Evolutionary conservation across 2,113 vertebrate species (phyloP).

Genomic region (Archocentrus centrarchus): DNA sequence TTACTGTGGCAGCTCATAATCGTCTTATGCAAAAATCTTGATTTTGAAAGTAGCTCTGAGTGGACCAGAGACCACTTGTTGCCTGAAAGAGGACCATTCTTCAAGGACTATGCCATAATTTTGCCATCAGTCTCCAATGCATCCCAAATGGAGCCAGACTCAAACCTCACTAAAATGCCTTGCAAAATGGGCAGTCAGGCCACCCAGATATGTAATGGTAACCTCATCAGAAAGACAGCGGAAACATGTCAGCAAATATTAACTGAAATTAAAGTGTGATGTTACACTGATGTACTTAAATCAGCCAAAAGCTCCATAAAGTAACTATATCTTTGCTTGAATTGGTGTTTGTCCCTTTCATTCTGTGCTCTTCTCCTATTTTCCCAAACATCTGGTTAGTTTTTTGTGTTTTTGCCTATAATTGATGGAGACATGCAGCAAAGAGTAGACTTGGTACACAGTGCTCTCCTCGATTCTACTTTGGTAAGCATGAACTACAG

Average conservation of each 20-base stretch:
- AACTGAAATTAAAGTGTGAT: neutral
- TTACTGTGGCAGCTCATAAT: neutral
- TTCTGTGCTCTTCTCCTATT: neutral
- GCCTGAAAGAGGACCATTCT: neutral
- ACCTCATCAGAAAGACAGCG: neutral
- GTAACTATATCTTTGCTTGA: neutral
- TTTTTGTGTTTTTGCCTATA: constrained; percentile 1
- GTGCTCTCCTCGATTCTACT: neutral
- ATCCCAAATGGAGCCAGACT: neutral
- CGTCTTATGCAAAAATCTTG: neutral
- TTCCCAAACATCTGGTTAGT: neutral
- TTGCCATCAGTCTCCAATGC: neutral
- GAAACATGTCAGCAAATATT: constrained; percentile 3
- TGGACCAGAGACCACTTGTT: neutral
- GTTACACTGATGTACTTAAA: neutral
- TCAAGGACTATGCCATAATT: neutral
- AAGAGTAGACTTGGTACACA: neutral
- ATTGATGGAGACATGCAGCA: neutral
- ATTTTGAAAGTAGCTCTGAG: neutral
- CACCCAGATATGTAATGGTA: neutral
- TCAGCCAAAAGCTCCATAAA: neutral
- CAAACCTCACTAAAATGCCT: neutral
- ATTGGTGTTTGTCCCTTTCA: neutral
- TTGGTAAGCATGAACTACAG: neutral
- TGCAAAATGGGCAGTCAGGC: neutral